Conservation (phyloP, 2,888 invertebrate genomes). For the Coenonympha arcania region DNA sequence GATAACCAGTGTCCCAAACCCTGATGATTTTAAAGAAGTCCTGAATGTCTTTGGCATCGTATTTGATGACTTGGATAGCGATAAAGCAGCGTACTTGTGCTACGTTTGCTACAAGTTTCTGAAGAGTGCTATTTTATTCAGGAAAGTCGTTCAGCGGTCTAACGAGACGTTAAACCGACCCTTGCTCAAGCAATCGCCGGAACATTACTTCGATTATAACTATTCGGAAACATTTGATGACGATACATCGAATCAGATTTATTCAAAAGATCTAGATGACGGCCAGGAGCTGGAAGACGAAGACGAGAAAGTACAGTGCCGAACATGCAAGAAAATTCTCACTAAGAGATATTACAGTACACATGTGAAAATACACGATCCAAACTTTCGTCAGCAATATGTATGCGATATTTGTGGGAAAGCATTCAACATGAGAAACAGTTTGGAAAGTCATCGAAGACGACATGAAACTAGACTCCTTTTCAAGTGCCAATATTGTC, state of each 20-base stretch:
- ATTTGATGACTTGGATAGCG: slow-evolving; percentile 31
- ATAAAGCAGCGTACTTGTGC: slow-evolving; percentile 46
- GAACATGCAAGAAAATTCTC: slow-evolving; percentile 16
- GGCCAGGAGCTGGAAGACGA: background rate
- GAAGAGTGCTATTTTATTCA: slow-evolving; percentile 45
- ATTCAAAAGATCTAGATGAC: background rate
- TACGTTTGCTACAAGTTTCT: slow-evolving; percentile 46
- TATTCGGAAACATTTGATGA: background rate
- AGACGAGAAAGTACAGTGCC: slow-evolving; percentile 9
- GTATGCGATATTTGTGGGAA: slow-evolving; percentile 42
- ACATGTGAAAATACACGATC: slow-evolving; percentile 40
- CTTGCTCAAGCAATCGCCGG: slow-evolving; percentile 15
- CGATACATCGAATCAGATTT: background rate
- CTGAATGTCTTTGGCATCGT: background rate
- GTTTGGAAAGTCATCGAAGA: slow-evolving; percentile 42
- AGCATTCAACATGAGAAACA: slow-evolving; percentile 37
- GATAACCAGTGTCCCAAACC: slow-evolving; percentile 34
- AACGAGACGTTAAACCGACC: slow-evolving; percentile 39
- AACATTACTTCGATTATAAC: background rate
- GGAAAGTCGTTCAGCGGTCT: slow-evolving; percentile 44
- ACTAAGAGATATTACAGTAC: slow-evolving; percentile 28
- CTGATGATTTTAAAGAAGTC: background rate
- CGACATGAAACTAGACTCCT: slow-evolving; percentile 23
- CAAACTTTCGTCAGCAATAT: slow-evolving; percentile 38
- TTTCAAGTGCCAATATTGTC: slow-evolving; percentile 12